Conservation (phyloP, 2,113 vertebrate genomes). For the Murina feae region DNA sequence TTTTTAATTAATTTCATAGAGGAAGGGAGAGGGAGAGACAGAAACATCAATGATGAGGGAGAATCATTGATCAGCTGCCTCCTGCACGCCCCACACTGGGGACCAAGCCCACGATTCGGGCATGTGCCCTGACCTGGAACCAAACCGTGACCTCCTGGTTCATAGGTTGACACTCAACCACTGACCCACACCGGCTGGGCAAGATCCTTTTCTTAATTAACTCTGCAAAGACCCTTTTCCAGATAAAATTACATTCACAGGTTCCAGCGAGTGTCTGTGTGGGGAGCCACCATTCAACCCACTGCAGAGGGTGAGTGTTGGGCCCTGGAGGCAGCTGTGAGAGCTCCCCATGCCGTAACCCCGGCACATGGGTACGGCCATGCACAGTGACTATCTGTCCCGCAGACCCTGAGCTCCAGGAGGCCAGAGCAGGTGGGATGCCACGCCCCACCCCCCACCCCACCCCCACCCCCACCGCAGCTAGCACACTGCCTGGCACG, state of each 20-base stretch:
- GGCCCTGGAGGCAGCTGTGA: not conserved
- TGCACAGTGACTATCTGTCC: not conserved
- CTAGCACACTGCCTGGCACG: rapidly evolving
- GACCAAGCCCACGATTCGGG: too few species aligned
- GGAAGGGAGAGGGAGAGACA: too few species aligned
- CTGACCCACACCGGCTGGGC: not conserved
- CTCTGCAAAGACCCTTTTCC: not conserved
- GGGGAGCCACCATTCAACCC: not conserved
- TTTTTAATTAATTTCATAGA: too few species aligned
- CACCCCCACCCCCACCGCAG: too few species aligned
- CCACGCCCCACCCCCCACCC: too few species aligned
- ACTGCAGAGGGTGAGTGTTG: not conserved
- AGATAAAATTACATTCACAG: not conserved
- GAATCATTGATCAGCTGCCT: too few species aligned
- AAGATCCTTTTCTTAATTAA: not conserved
- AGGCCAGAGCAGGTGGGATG: too few species aligned
- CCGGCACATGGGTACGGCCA: not conserved
- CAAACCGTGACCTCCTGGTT: not conserved
- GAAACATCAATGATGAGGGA: too few species aligned
- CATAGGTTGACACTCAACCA: not conserved
- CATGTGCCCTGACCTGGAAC: not conserved
- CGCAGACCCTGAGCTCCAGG: not conserved
- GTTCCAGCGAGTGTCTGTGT: not conserved
- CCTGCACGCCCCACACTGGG: too few species aligned
- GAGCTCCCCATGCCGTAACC: not conserved